phyloP scores from a whole-genome alignment of 1,140 invertebrate genomes.

The Nephotettix cincticeps region DNA sequence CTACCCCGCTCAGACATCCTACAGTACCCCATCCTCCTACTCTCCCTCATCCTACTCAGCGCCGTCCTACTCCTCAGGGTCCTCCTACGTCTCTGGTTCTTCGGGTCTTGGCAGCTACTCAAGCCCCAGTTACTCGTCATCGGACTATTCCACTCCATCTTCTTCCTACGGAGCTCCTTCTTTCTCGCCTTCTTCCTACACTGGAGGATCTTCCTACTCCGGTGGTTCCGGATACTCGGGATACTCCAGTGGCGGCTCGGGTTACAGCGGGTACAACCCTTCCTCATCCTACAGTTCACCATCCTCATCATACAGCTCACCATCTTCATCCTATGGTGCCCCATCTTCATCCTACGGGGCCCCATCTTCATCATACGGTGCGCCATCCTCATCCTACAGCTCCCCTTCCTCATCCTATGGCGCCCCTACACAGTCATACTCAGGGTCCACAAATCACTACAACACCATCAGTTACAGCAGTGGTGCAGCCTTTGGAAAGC shows the following conservation, averaged over 20 bases:
- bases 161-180: background rate
- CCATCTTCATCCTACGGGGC: background rate
- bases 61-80: background rate
- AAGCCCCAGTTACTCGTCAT: background rate
- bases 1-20: background rate
- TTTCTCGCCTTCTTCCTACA: background rate
- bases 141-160: background rate
- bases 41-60: background rate
- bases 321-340: background rate
- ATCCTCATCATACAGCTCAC: background rate
- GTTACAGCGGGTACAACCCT: no score
- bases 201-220: background rate
- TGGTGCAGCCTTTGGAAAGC: background rate
- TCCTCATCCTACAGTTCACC: background rate
- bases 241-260: no score
- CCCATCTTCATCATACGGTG: background rate
- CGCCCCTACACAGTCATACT: background rate
- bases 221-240: background rate
- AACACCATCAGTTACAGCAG: conserved; percentile 14
- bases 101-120: background rate
- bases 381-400: background rate
- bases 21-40: background rate
- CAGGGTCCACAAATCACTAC: background rate
- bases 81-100: background rate
- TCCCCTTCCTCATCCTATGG: background rate